These are phyloP conservation scores for Ammodytes dubius DNA, from an alignment of 2,113 vertebrate genomes.

Conservation along the genomic window DNA sequence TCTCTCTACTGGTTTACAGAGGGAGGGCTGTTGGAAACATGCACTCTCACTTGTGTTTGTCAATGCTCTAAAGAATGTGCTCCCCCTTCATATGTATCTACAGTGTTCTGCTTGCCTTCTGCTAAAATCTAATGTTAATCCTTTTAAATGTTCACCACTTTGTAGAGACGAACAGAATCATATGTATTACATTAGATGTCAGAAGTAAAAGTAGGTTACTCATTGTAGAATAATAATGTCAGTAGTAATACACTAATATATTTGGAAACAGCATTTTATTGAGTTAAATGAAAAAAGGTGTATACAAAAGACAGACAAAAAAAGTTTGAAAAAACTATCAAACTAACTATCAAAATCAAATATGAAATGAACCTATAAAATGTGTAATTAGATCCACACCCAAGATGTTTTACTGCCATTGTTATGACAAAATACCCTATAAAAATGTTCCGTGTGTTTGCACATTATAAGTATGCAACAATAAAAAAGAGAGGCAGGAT, in stretches of 20 bases:
- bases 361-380: constrained; percentile 14
- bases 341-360: background rate
- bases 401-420: constrained; percentile 56
- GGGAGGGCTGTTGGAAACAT: background rate
- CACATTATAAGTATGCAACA: constrained; percentile 36
- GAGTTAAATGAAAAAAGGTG: too few species aligned
- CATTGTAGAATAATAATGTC: too few species aligned
- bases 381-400: constrained; percentile 31
- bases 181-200: too few species aligned
- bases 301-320: too few species aligned
- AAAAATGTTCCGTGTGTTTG: constrained; percentile 51
- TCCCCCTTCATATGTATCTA: too few species aligned
- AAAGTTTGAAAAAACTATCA: background rate
- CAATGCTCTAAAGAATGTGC: background rate
- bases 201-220: too few species aligned
- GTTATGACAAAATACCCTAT: constrained; percentile 49
- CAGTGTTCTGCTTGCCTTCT: too few species aligned
- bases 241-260: too few species aligned
- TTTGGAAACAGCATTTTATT: too few species aligned
- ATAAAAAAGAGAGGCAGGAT: constrained; percentile 48
- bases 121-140: too few species aligned
- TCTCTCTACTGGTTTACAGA: constrained; percentile 49
- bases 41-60: background rate
- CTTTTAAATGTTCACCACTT: too few species aligned
- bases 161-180: too few species aligned